Evolutionary conservation across 2,888 invertebrate genomes (phyloP), one percentile per base, ranked within the genome.

Genomic region (Ectemnius continuus): DNA sequence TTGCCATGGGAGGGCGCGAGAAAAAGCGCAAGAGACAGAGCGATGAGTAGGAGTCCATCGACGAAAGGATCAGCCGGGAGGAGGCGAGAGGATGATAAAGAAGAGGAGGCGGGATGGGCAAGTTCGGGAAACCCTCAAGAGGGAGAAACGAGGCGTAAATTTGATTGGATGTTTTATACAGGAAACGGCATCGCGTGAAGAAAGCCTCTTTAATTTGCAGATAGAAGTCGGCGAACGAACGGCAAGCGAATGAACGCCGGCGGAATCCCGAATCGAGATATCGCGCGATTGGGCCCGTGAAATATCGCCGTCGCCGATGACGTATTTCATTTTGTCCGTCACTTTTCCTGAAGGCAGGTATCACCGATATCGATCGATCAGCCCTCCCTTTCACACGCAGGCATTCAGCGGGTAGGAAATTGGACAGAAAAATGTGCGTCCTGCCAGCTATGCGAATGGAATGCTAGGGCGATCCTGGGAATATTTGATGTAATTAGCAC

Each of bases 251-350:
- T 61, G 76, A 64, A 68, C 68, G 73, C 70, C 56, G 58, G 61
- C 61, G 70, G 76, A 83, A 83, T 76, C 81, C 75, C 69, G 73
- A 66, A 73, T 75, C 75, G 75, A 58, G 76, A 81, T 83, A 76
- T 75, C 83, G 81, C 82, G 81, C 23, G 63, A 52, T 52, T 71
- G 72, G 75, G 79, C 80, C 81, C 73, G 69, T 78, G 80, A 80
- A 82, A 82, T 78, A 82, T 82, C 80, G 73, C 75, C 78, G 73
- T 64, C 58, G 67, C 61, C 83, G 78, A 80, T 82, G 82, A 82
- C 82, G 78, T 82, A 80, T 82, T 82, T 82, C 82, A 82, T 80
- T 80, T 80, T 71, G 67, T 67, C 78, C 74, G 73, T 80, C 82
- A 73, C 77, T 71, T 75, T 72, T 81, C 77, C 75, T 70, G 82